Evolutionary conservation across 2,888 invertebrate genomes (phyloP).

Genomic region (Taenaris catops): DNA sequence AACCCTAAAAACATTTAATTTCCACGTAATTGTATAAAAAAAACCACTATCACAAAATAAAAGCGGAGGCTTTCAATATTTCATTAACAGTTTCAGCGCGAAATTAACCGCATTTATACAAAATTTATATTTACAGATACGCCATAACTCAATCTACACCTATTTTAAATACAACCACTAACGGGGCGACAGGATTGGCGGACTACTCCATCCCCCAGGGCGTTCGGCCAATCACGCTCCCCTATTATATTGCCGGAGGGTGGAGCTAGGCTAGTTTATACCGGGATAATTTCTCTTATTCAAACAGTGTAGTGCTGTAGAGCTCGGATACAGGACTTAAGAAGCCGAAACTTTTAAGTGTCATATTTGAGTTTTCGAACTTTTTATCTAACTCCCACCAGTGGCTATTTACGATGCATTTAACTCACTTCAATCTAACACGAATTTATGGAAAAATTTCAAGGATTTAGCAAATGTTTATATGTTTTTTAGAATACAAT

Average conservation of each 20-base stretch:
- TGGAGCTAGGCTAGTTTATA: slow-evolving; percentile 69
- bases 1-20: slow-evolving; percentile 11
- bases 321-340: slow-evolving; percentile 34
- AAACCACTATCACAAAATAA: slow-evolving; percentile 15
- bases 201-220: slow-evolving; percentile 58
- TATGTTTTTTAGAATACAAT: too few relatives aligned
- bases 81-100: slow-evolving; percentile 51
- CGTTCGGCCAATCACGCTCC: slow-evolving; percentile 49
- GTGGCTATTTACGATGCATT: slow-evolving; percentile 4
- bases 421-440: too few relatives aligned
- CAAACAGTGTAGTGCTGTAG: slow-evolving; percentile 55
- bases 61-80: slow-evolving; percentile 35
- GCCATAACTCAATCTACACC: slow-evolving; percentile 76
- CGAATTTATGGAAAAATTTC: too few relatives aligned
- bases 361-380: slow-evolving; percentile 19
- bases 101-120: slow-evolving; percentile 60
- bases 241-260: slow-evolving; percentile 48
- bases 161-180: slow-evolving; percentile 60
- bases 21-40: slow-evolving; percentile 7
- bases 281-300: slow-evolving; percentile 51
- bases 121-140: slow-evolving; percentile 58
- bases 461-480: too few relatives aligned
- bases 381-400: slow-evolving; percentile 10
- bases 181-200: slow-evolving; percentile 48
- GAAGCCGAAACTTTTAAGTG: slow-evolving; percentile 21